These are phyloP conservation scores for Odontomyia ornata DNA, from an alignment of 2,888 invertebrate species.

Conservation along the genomic window DNA sequence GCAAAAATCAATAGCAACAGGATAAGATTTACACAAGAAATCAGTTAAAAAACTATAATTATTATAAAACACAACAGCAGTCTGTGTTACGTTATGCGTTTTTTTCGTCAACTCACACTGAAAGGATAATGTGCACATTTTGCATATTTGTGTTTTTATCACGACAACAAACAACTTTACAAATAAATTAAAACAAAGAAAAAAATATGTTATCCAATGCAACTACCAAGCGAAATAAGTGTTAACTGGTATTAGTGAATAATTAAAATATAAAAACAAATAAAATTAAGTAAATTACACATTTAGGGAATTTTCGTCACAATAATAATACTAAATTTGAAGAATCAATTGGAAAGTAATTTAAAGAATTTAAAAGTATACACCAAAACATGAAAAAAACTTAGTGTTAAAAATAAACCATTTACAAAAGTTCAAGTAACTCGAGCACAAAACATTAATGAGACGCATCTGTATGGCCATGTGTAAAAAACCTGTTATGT, in stretches of 20 bases:
- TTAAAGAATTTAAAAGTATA: conserved; percentile 1
- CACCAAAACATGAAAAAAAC: background rate
- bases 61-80: background rate
- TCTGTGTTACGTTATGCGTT: background rate
- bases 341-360: background rate
- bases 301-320: conserved; percentile 29
- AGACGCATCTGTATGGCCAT: no score
- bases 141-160: no score
- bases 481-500: no score
- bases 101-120: no score
- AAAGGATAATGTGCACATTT: no score
- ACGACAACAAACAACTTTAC: no score
- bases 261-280: no score
- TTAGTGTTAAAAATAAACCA: background rate
- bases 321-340: no score
- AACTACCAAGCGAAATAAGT: background rate
- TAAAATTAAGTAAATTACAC: background rate
- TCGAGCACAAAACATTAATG: no score
- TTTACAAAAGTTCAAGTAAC: no score
- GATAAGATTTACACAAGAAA: background rate
- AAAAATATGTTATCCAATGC: background rate
- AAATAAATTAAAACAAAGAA: background rate
- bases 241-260: no score
- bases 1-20: no score
- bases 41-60: background rate